Base-by-base conservation (phyloP, 2,888 invertebrate species). In the Magallana nippona region DNA sequence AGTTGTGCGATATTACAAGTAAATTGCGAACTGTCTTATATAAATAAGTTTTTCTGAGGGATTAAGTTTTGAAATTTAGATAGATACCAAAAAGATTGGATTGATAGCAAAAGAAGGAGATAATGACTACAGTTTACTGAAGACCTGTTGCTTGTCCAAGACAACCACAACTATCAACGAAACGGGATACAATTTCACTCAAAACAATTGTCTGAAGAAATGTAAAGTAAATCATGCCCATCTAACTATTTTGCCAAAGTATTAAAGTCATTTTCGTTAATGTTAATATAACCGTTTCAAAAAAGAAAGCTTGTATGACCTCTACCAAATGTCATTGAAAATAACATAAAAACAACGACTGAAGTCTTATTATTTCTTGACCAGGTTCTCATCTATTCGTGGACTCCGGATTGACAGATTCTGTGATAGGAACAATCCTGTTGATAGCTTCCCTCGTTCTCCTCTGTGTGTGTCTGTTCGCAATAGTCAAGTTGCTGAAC, bases 401-500 rank as follows among this genome's bases (percentile, higher is more conserved):
- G 77, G 84, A 88, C n/a, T 83, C 90, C 15, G 90, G 88, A n/a
- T 84, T 89, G 79, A 85, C 82, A n/a, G 92, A 93, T 87, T 87
- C 85, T 11, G 85, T 87, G 2, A 89, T 91, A 13, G 93, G 93
- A 0, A 89, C 85, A 1, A 83, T 92, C 10, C 81, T 93, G 19
- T 88, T 93, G 0, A 79, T 90, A 10, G 79, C 89, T 56, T 88
- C 93, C 1, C 86, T 93, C n/a, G 11, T 89, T 27, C 77, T 92
- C 3, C 88, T 93, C 17, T 89, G 91, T 44, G 32, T 88, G 8
- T 92, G 91, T 57, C 89, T 93, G 22, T 87, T 93, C 57, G 82
- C 87, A n/a, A 91, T 93, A 85, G 93, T 93, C 79, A 93, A 92
- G 83, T 86, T 92, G 0, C 89, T 93, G 10, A 89, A 92, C 86